A percentile compares a stretch with the other conserved stretches of the same genome.
Evolutionary conservation across 2,797 vertebrate genomes (phyloP).

Genomic region (Lophotriccus pileatus): DNA sequence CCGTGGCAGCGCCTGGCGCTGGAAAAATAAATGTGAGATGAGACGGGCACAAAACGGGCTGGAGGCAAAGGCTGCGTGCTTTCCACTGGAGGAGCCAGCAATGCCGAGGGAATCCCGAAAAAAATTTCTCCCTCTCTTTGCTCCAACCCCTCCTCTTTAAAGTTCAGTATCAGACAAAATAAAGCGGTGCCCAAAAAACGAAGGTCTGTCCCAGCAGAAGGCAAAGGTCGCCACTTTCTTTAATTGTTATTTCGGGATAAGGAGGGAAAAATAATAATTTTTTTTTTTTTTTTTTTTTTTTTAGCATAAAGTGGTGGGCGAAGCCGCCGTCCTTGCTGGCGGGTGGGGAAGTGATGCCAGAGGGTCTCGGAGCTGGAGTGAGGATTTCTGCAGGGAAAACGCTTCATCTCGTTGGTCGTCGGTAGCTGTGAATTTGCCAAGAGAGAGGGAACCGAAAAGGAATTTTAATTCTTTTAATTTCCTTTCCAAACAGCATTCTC

Average conservation of each 20-base stretch:
- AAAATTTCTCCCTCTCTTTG: background rate
- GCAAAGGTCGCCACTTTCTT: background rate
- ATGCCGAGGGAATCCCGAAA: background rate
- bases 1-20: background rate
- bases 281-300: background rate
- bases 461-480: background rate
- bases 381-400: background rate
- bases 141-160: background rate
- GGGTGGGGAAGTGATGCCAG: background rate
- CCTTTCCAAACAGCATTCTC: background rate
- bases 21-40: background rate
- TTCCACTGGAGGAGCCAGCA: background rate
- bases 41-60: background rate
- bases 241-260: background rate
- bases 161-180: background rate
- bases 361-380: background rate
- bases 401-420: background rate
- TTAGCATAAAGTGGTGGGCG: background rate
- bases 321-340: background rate
- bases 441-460: background rate
- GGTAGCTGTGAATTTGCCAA: background rate
- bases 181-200: background rate
- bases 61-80: background rate
- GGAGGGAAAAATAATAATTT: background rate
- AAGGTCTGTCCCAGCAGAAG: background rate